Conservation (phyloP, 2,888 invertebrate species). For the Exocentrus adspersus region DNA sequence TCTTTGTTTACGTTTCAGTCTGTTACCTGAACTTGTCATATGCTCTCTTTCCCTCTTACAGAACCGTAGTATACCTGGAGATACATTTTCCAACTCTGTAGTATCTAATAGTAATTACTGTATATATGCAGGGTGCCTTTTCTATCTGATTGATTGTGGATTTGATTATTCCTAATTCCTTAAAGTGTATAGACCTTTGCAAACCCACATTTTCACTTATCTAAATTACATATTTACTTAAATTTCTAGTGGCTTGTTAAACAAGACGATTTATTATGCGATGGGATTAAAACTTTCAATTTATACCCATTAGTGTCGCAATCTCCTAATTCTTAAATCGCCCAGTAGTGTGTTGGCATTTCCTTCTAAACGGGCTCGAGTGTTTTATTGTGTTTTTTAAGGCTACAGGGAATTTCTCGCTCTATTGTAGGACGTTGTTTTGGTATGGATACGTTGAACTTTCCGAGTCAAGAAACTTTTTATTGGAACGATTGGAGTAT, state of each 20-base stretch:
- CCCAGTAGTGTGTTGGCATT: slow-evolving; percentile 5
- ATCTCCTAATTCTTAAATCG: slow-evolving; percentile 14
- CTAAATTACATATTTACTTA: background rate
- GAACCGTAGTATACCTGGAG: too few relatives aligned
- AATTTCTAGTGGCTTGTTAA: background rate
- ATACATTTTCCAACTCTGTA: too few relatives aligned
- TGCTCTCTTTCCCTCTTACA: too few relatives aligned
- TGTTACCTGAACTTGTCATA: too few relatives aligned
- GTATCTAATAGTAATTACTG: too few relatives aligned
- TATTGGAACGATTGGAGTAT: slow-evolving; percentile 43
- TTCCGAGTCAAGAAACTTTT: slow-evolving; percentile 50
- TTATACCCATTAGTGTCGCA: slow-evolving; percentile 8
- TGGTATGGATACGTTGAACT: slow-evolving; percentile 45
- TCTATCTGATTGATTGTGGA: too few relatives aligned
- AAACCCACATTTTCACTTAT: background rate
- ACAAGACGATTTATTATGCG: background rate
- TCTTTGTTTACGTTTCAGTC: too few relatives aligned
- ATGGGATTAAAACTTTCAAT: slow-evolving; percentile 4
- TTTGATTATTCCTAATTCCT: background rate
- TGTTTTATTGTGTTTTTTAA: slow-evolving; percentile 10
- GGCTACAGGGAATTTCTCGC: slow-evolving; percentile 14
- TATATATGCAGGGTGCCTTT: too few relatives aligned
- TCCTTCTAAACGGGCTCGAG: slow-evolving; percentile 10
- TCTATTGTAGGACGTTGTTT: slow-evolving; percentile 25
- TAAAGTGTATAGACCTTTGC: background rate